These are phyloP conservation scores for Musca vetustissima DNA, from an alignment of 1,140 invertebrate species.

Conservation along the genomic window DNA sequence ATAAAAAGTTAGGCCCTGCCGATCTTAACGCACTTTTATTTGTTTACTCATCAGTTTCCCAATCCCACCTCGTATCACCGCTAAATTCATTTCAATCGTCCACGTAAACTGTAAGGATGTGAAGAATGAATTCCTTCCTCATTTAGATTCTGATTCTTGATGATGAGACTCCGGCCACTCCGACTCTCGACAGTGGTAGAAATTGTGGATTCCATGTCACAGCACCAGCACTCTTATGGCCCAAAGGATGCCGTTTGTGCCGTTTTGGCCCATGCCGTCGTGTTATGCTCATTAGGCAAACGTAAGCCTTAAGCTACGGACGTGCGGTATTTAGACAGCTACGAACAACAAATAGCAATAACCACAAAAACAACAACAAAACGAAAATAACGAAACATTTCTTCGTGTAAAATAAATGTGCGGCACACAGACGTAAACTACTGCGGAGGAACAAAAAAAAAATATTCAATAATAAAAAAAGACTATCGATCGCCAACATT, in stretches of 20 bases:
- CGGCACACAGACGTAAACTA: too few relatives aligned
- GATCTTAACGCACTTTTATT: too few relatives aligned
- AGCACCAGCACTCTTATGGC: too few relatives aligned
- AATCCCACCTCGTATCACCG: too few relatives aligned
- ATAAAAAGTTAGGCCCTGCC: too few relatives aligned
- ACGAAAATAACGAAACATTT: slow-evolving; percentile 7
- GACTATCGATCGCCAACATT: too few relatives aligned
- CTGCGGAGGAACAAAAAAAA: too few relatives aligned
- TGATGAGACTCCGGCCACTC: not conserved
- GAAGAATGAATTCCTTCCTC: not conserved
- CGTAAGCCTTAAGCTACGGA: slow-evolving; percentile 18
- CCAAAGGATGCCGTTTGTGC: slow-evolving; percentile 10
- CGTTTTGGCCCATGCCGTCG: too few relatives aligned
- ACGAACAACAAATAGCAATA: not conserved
- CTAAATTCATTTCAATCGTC: not conserved
- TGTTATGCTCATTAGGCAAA: slow-evolving; percentile 20
- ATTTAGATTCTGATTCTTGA: not conserved
- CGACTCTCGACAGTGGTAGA: too few relatives aligned
- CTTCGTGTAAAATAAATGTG: not conserved
- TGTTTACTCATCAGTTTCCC: too few relatives aligned
- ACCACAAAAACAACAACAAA: not conserved
- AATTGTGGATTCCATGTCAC: too few relatives aligned
- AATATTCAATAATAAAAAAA: too few relatives aligned
- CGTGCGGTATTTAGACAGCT: slow-evolving; percentile 10
- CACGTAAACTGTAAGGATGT: slow-evolving; percentile 11